Percentiles rank a stretch among this genome's conserved stretches.
Evolutionary conservation across 2,797 vertebrate genomes (phyloP).

Genomic region (Phrynocephalus forsythii): DNA sequence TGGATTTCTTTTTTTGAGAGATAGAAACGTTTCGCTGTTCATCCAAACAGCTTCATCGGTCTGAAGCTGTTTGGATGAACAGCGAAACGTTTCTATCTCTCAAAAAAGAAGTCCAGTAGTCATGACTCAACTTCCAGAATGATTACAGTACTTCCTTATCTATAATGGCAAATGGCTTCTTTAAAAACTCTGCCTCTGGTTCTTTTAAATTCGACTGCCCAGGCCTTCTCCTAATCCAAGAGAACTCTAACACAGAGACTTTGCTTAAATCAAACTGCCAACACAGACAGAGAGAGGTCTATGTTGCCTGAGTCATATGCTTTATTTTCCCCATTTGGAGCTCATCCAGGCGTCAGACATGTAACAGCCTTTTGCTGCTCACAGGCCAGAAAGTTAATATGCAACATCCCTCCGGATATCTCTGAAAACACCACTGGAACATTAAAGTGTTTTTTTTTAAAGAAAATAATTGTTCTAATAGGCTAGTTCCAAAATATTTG

Average conservation of each 20-base stretch:
- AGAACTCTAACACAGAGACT: background rate
- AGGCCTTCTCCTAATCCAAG: background rate
- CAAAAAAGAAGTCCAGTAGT: too few relatives aligned
- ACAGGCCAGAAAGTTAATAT: background rate
- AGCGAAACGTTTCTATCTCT: too few relatives aligned
- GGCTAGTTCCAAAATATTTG: background rate
- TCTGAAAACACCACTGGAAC: background rate
- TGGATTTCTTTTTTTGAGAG: too few relatives aligned
- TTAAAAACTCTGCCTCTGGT: background rate
- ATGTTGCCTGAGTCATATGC: background rate
- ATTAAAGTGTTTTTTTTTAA: background rate
- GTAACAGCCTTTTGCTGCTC: slow-evolving; percentile 6
- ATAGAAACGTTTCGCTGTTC: too few relatives aligned
- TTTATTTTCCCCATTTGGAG: slow-evolving; percentile 11
- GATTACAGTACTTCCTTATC: background rate
- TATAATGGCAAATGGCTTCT: background rate
- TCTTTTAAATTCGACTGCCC: slow-evolving; percentile 1
- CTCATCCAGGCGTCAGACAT: slow-evolving; percentile 10
- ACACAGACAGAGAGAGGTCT: background rate
- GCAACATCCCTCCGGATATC: background rate
- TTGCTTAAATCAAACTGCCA: background rate
- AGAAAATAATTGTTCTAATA: background rate
- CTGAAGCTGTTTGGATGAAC: too few relatives aligned
- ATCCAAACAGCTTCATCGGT: too few relatives aligned
- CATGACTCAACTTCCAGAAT: too few relatives aligned